These are phyloP conservation scores for Calameuta pallipes DNA, from an alignment of 2,888 invertebrate genomes.

Conservation along the genomic window DNA sequence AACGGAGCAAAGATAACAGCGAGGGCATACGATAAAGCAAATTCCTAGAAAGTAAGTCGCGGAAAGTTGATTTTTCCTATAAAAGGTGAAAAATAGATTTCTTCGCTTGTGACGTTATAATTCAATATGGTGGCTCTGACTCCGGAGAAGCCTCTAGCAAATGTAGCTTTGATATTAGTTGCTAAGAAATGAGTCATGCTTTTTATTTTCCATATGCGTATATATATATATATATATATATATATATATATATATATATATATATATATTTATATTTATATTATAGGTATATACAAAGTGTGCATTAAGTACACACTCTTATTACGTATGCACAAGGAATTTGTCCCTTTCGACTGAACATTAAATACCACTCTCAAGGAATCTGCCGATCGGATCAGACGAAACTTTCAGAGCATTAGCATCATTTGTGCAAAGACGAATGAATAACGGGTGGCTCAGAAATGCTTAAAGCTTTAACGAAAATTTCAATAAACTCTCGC, in stretches of 20 bases:
- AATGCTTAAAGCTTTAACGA: neutral
- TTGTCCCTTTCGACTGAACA: neutral
- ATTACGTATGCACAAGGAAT: neutral
- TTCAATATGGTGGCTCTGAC: too few species aligned
- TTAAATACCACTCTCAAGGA: neutral
- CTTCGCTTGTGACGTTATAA: too few species aligned
- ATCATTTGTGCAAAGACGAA: neutral
- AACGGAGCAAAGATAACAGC: too few species aligned
- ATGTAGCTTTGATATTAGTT: neutral
- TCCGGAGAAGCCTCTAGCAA: neutral
- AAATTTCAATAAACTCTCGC: neutral
- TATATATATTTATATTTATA: neutral
- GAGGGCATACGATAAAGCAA: too few species aligned
- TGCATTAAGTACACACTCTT: neutral
- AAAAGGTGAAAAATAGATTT: too few species aligned
- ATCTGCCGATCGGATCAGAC: neutral
- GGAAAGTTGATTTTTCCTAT: too few species aligned
- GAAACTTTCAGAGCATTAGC: neutral
- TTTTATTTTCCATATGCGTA: neutral
- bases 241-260: neutral
- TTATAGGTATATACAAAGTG: neutral
- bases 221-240: neutral
- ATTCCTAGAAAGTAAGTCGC: too few species aligned
- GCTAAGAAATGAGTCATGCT: neutral
- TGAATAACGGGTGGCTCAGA: neutral